Evolutionary conservation across 1,140 invertebrate genomes (phyloP).

Genomic region (Yoshiicerus persimilis): DNA sequence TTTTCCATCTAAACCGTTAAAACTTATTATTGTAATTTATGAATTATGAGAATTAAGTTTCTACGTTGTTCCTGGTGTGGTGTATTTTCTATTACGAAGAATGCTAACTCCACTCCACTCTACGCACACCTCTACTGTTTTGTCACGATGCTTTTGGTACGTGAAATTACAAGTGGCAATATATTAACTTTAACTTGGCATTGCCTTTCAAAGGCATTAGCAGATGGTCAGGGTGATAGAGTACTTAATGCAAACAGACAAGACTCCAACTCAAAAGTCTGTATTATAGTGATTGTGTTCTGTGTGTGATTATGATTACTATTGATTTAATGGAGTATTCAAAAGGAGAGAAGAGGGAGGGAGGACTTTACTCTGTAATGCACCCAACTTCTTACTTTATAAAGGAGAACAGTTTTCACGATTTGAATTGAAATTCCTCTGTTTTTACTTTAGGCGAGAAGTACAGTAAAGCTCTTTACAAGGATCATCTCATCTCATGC

Average conservation of each 20-base stretch:
- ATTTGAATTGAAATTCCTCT: neutral
- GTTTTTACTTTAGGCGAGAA: neutral
- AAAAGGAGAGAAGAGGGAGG: neutral
- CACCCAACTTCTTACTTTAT: neutral
- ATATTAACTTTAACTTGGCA: neutral
- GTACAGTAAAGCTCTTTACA: neutral
- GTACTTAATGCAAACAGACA: neutral
- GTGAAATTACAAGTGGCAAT: neutral
- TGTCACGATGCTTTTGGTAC: neutral
- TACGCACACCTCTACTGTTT: too few species aligned
- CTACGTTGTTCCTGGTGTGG: neutral
- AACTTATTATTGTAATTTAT: neutral
- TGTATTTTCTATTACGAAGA: too few species aligned
- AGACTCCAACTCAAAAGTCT: neutral
- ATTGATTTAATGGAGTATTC: constrained; percentile 10
- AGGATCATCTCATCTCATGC: neutral
- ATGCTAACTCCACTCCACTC: too few species aligned
- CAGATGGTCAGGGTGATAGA: neutral
- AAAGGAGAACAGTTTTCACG: neutral
- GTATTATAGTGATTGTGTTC: neutral
- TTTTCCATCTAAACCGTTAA: neutral
- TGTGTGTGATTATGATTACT: too few species aligned
- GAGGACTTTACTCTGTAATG: neutral
- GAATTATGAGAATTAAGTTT: neutral
- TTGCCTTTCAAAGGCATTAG: neutral